Evolutionary conservation across 2,113 vertebrate genomes (phyloP).

Genomic region (Gambusia affinis): DNA sequence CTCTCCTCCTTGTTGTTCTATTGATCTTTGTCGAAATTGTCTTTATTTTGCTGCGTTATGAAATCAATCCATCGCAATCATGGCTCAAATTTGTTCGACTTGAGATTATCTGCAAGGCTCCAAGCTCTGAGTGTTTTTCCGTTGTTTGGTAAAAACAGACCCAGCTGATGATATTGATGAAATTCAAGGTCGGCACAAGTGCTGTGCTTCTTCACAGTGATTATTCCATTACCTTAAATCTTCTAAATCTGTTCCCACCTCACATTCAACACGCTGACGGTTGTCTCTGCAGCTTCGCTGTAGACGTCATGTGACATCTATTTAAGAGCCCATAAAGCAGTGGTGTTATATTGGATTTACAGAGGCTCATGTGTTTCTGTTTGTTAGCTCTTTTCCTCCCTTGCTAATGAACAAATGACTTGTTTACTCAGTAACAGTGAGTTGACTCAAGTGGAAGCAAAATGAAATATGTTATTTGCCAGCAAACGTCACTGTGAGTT

Average conservation of each 20-base stretch:
- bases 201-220: slow-evolving; percentile 45
- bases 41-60: not conserved
- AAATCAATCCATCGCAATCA: slow-evolving; percentile 37
- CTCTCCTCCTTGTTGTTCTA: not conserved
- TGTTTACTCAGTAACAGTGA: slow-evolving; percentile 15
- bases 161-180: slow-evolving; percentile 53
- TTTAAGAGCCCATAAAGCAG: slow-evolving; percentile 14
- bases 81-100: slow-evolving; percentile 39
- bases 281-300: slow-evolving; percentile 32
- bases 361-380: slow-evolving; percentile 42
- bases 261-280: slow-evolving; percentile 52
- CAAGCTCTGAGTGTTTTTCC: not conserved
- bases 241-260: slow-evolving; percentile 59
- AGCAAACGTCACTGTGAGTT: not conserved
- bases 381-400: slow-evolving; percentile 27
- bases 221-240: slow-evolving; percentile 70
- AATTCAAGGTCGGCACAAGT: slow-evolving; percentile 52
- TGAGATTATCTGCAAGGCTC: slow-evolving; percentile 20
- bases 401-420: slow-evolving; percentile 33
- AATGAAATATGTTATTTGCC: slow-evolving; percentile 5
- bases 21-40: slow-evolving; percentile 29
- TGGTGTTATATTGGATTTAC: slow-evolving; percentile 33
- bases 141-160: slow-evolving; percentile 25
- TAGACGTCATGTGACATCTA: slow-evolving; percentile 32
- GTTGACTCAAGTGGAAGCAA: slow-evolving; percentile 11